Percentiles rank a stretch among this genome's conserved stretches.
These are phyloP conservation scores for Axis porcinus DNA, from an alignment of 2,113 vertebrate genomes.

Conservation along the genomic window DNA sequence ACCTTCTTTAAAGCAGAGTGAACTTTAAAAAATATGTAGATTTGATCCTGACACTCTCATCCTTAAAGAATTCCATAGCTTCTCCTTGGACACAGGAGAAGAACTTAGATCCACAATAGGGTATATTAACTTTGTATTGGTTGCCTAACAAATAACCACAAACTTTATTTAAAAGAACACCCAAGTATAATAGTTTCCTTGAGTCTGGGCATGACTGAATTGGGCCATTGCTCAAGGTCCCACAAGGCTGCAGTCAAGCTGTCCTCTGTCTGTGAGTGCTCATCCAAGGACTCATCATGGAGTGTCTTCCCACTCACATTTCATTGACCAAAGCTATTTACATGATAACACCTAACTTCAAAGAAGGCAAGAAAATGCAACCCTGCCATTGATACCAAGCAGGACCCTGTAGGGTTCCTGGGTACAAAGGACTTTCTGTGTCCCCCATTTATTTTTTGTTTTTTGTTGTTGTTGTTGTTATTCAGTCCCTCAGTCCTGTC, in stretches of 20 bases:
- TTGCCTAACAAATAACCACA: not conserved
- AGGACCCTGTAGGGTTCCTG: not conserved
- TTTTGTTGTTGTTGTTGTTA: not conserved
- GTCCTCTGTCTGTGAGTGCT: not conserved
- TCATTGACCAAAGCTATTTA: not conserved
- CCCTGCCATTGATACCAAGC: not conserved
- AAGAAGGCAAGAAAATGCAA: not conserved
- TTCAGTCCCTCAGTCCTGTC: not conserved
- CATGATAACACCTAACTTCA: not conserved
- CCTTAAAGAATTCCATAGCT: not conserved
- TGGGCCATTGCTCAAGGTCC: not conserved
- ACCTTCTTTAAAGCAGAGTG: not conserved
- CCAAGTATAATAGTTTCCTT: not conserved
- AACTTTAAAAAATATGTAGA: not conserved
- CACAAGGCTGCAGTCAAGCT: not conserved
- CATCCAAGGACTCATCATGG: not conserved
- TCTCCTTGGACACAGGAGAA: not conserved
- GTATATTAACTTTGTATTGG: not conserved
- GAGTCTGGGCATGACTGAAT: not conserved
- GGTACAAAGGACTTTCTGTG: not conserved
- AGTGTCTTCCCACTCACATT: not conserved
- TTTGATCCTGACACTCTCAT: not conserved
- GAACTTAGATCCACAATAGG: not conserved
- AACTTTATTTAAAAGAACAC: not conserved
- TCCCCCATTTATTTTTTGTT: not conserved